Percentiles rank a stretch among this genome's conserved stretches.
Conservation (phyloP, 37 sponge, comb jelly and placozoan species). For the Crambe crambe region DNA sequence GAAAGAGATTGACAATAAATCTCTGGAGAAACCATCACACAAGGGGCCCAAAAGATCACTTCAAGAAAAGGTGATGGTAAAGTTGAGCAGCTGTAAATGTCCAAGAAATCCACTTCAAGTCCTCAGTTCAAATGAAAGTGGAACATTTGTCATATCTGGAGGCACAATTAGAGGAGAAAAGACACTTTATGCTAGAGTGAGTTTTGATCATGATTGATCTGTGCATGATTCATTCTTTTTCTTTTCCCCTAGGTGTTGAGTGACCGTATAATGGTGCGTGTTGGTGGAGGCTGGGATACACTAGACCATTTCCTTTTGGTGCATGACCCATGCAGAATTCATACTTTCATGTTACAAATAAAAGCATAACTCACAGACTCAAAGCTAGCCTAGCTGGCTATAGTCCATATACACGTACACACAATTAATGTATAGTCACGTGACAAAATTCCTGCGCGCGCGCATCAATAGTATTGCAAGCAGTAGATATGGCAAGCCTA, state of each 20-base stretch:
- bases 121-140: not conserved
- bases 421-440: no score
- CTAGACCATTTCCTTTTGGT: constrained; percentile 79
- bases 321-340: constrained; percentile 72
- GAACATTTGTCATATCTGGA: not conserved
- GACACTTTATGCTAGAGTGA: constrained; percentile 5
- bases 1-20: constrained; percentile 63
- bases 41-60: not conserved
- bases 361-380: not conserved
- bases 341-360: not conserved
- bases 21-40: not conserved
- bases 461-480: no score
- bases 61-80: not conserved
- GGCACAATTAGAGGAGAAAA: constrained; percentile 5
- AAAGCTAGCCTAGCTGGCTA: no score
- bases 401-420: no score
- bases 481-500: no score
- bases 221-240: no score
- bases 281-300: constrained; percentile 87
- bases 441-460: no score
- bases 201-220: not conserved
- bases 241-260: constrained; percentile 72
- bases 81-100: not conserved
- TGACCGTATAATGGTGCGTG: constrained; percentile 75
- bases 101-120: not conserved